A percentile compares a stretch with the other conserved stretches of the same genome.
Evolutionary conservation across 2,888 invertebrate genomes (phyloP).

Genomic region (Drosophila pegasa): DNA sequence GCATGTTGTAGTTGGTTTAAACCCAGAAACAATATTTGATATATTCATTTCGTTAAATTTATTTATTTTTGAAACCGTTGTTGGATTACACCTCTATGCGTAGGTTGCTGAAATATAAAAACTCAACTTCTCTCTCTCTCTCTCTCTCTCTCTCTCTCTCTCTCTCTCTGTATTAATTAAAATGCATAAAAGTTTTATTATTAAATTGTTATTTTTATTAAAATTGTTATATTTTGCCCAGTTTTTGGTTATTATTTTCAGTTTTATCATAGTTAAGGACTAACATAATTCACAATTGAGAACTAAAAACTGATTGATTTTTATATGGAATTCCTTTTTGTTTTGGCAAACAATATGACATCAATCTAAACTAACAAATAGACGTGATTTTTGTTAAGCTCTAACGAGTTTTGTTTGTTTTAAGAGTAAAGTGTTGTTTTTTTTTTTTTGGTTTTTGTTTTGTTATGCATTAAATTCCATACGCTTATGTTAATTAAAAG

Average conservation of each 20-base stretch:
- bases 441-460: neutral
- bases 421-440: constrained; percentile 8
- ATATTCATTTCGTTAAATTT: no score
- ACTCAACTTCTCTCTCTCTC: no score
- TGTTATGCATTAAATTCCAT: constrained; percentile 23
- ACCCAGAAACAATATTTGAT: no score
- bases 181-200: neutral
- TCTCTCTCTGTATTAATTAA: neutral
- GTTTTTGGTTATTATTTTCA: constrained; percentile 31
- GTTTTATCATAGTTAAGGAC: constrained; percentile 21
- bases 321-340: constrained; percentile 4
- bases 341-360: constrained; percentile 34
- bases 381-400: constrained; percentile 7
- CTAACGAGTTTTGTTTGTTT: constrained; percentile 3
- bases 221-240: constrained; percentile 51
- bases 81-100: no score
- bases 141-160: no score
- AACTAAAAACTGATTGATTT: constrained; percentile 16
- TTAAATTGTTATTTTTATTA: constrained; percentile 63
- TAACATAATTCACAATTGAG: constrained; percentile 19
- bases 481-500: constrained; percentile 40
- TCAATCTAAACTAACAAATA: constrained; percentile 43
- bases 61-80: no score
- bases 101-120: neutral
- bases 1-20: no score